phyloP scores from a whole-genome alignment of 2,797 vertebrate species.

The Pipistrellus nathusii region DNA sequence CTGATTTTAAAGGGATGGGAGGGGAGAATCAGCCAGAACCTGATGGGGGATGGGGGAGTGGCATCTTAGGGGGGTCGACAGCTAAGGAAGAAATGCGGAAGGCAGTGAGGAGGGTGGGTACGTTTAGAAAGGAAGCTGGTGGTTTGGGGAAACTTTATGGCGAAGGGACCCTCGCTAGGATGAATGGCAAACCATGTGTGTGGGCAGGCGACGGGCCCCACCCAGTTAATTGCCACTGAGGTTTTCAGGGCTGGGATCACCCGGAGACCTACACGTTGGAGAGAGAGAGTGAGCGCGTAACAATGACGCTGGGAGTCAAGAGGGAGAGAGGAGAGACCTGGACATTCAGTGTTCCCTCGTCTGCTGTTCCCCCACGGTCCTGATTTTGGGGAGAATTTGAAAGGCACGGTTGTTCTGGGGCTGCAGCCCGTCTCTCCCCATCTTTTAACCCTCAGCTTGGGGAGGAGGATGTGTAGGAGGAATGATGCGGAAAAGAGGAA shows the following conservation, averaged over 20 bases:
- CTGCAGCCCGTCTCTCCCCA: neutral
- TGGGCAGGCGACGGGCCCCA: constrained; percentile 55
- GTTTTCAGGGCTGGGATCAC: constrained; percentile 59
- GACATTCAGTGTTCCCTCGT: neutral
- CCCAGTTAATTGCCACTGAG: constrained; percentile 76
- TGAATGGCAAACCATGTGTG: constrained; percentile 59
- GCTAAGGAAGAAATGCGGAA: neutral
- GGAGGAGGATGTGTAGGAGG: constrained; percentile 69
- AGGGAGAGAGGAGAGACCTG: neutral
- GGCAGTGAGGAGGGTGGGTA: neutral
- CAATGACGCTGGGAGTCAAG: neutral
- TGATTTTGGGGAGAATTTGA: neutral
- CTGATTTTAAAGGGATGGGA: constrained; percentile 79
- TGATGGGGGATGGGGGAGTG: neutral
- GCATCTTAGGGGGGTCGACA: neutral
- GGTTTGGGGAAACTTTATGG: neutral
- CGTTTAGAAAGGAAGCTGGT: neutral
- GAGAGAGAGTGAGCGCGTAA: neutral
- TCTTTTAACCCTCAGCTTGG: neutral
- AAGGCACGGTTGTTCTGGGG: neutral
- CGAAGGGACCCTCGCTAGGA: constrained; percentile 29
- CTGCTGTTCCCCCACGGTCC: neutral
- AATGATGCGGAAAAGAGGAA: constrained; percentile 55
- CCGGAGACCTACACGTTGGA: constrained; percentile 38
- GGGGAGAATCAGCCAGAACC: constrained; percentile 63